phyloP scores from a whole-genome alignment of 2,797 vertebrate genomes.

The Typhlichthys subterraneus region DNA sequence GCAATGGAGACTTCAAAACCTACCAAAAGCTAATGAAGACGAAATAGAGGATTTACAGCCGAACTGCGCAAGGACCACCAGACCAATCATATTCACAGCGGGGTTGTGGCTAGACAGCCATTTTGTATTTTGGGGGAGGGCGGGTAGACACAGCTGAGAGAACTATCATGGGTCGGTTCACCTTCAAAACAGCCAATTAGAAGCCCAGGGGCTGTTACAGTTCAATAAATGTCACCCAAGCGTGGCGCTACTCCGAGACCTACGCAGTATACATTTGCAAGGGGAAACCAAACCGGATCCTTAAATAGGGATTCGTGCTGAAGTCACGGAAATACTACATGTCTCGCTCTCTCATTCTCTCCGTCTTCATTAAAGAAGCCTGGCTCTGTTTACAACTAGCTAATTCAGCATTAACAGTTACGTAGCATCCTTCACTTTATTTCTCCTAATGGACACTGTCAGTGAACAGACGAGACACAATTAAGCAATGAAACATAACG shows the following conservation, averaged over 20 bases:
- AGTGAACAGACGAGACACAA: constrained; percentile 37
- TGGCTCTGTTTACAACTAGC: constrained; percentile 16
- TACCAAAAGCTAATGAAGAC: constrained; percentile 5
- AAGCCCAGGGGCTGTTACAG: constrained; percentile 45
- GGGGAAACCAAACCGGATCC: constrained; percentile 39
- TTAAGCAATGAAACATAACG: constrained; percentile 31
- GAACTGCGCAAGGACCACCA: constrained; percentile 58
- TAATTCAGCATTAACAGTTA: constrained; percentile 34
- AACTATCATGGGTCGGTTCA: constrained; percentile 60
- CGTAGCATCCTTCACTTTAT: constrained; percentile 47
- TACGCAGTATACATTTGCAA: constrained; percentile 30
- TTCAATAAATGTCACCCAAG: constrained; percentile 65
- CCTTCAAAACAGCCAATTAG: constrained; percentile 69
- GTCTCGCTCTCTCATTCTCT: neutral
- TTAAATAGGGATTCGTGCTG: constrained; percentile 27
- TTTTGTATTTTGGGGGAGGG: constrained; percentile 43
- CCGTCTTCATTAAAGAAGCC: constrained; percentile 19
- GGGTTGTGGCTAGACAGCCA: constrained; percentile 63
- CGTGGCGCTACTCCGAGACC: constrained; percentile 55
- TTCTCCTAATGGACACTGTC: constrained; percentile 45
- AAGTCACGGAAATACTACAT: constrained; percentile 33
- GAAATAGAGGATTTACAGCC: constrained; percentile 63
- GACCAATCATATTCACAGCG: constrained; percentile 30
- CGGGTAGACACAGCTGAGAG: constrained; percentile 50
- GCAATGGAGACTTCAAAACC: constrained; percentile 71